phyloP scores from a whole-genome alignment of 2,113 vertebrate species.

The Narcine bancroftii region DNA sequence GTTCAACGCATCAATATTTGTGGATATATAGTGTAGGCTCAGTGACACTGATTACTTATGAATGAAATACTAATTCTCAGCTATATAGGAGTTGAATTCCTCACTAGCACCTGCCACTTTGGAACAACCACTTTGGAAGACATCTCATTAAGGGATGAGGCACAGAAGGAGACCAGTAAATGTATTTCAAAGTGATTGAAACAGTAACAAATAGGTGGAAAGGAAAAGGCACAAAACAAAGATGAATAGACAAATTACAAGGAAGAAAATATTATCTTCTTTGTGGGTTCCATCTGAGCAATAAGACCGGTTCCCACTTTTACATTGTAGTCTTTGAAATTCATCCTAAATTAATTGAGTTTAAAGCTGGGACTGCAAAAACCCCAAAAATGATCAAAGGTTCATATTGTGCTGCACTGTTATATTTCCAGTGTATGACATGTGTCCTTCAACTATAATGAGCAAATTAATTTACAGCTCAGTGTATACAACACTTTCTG shows the following conservation, averaged over 20 bases:
- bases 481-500: not conserved
- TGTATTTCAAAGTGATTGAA: not conserved
- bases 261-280: not conserved
- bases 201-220: not conserved
- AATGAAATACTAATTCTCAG: not conserved
- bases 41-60: not conserved
- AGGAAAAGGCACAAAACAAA: not conserved
- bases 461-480: not conserved
- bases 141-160: too few relatives aligned
- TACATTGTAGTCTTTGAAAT: not conserved
- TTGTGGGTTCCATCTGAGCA: not conserved
- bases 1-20: not conserved
- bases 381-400: too few relatives aligned
- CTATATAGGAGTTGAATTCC: not conserved
- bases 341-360: not conserved
- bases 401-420: too few relatives aligned
- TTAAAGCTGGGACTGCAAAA: not conserved
- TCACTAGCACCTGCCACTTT: not conserved
- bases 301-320: not conserved
- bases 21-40: too few relatives aligned
- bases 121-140: not conserved
- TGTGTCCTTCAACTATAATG: not conserved
- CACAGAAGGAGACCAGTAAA: too few relatives aligned
- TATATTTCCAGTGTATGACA: not conserved
- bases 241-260: not conserved